Evolutionary conservation across 2,888 invertebrate genomes (phyloP), one percentile per base, ranked within the genome.

Genomic region (Cephus spinipes): DNA sequence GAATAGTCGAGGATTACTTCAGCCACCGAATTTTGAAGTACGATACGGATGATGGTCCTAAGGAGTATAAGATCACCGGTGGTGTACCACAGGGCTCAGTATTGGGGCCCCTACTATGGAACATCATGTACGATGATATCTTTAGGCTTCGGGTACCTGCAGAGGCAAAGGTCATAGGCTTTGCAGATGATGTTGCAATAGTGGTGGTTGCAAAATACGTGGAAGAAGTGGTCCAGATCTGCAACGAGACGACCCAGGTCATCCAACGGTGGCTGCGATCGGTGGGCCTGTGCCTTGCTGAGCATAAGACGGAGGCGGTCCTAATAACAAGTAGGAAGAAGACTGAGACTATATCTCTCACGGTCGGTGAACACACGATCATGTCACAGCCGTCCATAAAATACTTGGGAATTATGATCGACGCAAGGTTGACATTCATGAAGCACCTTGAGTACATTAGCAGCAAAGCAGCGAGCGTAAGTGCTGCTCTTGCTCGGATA

Each of bases 351-450:
- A 81, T 80, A 75, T 80, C 78, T 31, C 79, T 83, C 0, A 68
- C 31, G 11, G 79, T 83, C 6, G 81, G 82, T 30, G 68, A 75
- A 3, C 31, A 80, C 69, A 74, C 76, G 11, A 82, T 85, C n/a
- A 78, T 68, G n/a, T 79, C 82, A 9, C 77, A 81, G 40, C 81
- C 83, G 23, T 80, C 12, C 69, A 78, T 85, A 15, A 75, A 81
- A 73, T 83, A 85, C 74, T 77, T 85, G 12, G 81, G 84, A n/a
- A 77, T 83, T 9, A 69, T 71, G 74, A 36, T 85, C 12, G 82
- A 84, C 31, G 77, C 77, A 12, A 77, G 76, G 30, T 80, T 83
- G 11, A 80, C 71, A 55, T 84, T 83, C 76, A 78, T 81, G 71
- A 31, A 80, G 68, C 77, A 80, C 4, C 69, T 78, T 23, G 31